Evolutionary conservation across 2,113 vertebrate species (phyloP).

Genomic region (Vulpes lagopus): DNA sequence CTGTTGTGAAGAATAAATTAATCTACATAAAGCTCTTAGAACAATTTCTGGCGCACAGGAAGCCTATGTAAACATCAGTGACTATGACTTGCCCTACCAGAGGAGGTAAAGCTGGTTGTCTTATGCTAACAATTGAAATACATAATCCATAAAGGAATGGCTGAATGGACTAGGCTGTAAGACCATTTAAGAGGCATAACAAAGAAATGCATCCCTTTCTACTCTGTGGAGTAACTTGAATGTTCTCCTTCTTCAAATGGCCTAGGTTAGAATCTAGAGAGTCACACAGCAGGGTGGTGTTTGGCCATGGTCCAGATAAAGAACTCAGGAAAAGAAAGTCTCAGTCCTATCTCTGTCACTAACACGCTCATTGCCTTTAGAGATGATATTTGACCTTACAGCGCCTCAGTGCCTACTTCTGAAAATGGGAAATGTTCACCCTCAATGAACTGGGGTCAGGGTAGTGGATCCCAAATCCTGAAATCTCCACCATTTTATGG

Average conservation of each 20-base stretch:
- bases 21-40: neutral
- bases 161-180: neutral
- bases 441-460: neutral
- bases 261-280: neutral
- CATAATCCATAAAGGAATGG: neutral
- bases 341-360: neutral
- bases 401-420: neutral
- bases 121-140: neutral
- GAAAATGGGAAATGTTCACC: slow-evolving; percentile 21
- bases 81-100: neutral
- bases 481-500: neutral
- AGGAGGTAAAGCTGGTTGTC: neutral
- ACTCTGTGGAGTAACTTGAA: neutral
- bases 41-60: neutral
- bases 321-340: neutral
- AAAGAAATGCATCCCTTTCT: slow-evolving; percentile 4
- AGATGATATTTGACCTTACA: neutral
- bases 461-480: neutral
- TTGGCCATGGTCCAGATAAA: neutral
- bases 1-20: neutral
- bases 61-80: neutral
- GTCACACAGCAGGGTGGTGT: neutral
- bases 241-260: neutral
- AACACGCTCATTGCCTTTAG: neutral
- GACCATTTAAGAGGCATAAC: neutral